phyloP scores from a whole-genome alignment of 2,113 vertebrate genomes.

The Saiga tatarica region DNA sequence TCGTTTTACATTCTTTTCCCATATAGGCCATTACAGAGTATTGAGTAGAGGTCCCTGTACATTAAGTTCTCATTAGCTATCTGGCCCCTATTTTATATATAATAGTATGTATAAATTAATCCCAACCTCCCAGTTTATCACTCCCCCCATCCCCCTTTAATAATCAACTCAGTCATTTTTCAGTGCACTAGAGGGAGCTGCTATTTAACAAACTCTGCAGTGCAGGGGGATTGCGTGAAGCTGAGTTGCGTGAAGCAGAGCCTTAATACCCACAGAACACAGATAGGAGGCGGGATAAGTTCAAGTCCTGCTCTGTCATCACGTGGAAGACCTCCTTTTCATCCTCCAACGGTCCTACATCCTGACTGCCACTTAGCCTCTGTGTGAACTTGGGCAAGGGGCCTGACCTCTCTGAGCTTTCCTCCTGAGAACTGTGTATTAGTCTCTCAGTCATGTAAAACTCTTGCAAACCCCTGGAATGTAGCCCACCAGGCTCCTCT shows the following conservation, averaged over 20 bases:
- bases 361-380: rapidly evolving
- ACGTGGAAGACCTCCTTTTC: rapidly evolving
- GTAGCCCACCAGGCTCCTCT: not conserved
- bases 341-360: not conserved
- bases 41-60: not conserved
- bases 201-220: not conserved
- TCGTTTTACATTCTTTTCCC: not conserved
- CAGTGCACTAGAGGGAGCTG: constrained; percentile 42
- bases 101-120: not conserved
- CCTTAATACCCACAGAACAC: not conserved
- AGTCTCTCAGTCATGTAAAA: not conserved
- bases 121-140: not conserved
- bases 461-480: not conserved
- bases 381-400: not conserved
- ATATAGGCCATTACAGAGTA: not conserved
- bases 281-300: not conserved
- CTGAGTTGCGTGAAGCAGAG: rapidly evolving
- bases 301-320: not conserved
- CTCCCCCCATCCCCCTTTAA: not conserved
- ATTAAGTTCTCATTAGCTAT: not conserved
- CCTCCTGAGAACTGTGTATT: not conserved
- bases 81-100: not conserved
- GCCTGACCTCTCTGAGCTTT: not conserved
- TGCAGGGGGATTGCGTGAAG: rapidly evolving
- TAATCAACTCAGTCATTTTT: not conserved